Evolutionary conservation across 2,797 vertebrate species (phyloP).

Genomic region (Tenualosa thibaudeaui): DNA sequence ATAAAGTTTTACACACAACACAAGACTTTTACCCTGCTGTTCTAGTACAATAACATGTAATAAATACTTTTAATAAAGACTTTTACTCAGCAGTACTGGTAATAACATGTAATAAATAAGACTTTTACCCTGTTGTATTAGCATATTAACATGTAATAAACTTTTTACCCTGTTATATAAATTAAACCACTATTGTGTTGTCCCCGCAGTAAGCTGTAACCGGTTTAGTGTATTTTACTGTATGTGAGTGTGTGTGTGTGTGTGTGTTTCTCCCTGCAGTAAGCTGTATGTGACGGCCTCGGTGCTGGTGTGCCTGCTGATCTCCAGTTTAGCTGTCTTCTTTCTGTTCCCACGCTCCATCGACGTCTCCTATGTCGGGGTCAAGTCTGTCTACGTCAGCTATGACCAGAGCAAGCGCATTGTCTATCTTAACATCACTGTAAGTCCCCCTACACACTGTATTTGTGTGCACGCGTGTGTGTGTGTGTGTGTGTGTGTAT

Average conservation of each 20-base stretch:
- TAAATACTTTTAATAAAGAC: no score
- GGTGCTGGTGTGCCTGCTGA: conserved; percentile 87
- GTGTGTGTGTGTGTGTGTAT: conserved; percentile 34
- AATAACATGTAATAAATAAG: no score
- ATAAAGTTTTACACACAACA: no score
- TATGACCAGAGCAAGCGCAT: conserved; percentile 81
- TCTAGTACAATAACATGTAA: no score
- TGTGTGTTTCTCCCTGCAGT: conserved; percentile 63
- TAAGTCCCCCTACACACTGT: conserved; percentile 62
- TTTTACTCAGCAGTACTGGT: no score
- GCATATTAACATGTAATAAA: no score
- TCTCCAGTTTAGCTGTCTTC: conserved; percentile 93
- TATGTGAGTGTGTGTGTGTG: neutral
- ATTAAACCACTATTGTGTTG: no score
- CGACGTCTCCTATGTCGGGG: conserved; percentile 89
- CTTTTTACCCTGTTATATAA: no score
- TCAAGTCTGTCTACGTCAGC: conserved; percentile 90
- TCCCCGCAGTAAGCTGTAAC: no score
- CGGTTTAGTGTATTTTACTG: no score
- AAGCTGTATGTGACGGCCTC: conserved; percentile 96
- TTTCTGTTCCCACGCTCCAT: conserved; percentile 96
- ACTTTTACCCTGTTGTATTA: no score
- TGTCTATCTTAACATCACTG: conserved; percentile 95
- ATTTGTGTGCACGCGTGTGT: neutral
- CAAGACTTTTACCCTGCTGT: no score